Conservation (phyloP, 2,888 invertebrate species). For the Endotricha flammealis region DNA sequence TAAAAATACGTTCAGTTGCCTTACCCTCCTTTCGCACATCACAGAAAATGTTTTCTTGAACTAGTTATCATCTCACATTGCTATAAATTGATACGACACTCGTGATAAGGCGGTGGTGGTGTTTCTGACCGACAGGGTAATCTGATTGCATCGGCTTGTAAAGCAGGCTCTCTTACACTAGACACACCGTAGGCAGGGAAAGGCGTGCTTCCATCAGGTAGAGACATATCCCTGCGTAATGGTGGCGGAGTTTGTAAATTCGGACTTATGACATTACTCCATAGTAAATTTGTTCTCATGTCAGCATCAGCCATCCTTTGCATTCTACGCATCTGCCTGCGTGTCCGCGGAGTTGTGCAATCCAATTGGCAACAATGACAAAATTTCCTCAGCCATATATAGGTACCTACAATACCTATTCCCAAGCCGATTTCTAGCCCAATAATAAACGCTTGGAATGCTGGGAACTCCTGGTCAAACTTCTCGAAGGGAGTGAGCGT, state of each 20-base stretch:
- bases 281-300: conserved; percentile 58
- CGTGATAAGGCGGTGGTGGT: conserved; percentile 68
- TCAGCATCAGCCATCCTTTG: conserved; percentile 44
- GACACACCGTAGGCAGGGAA: conserved; percentile 44
- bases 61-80: conserved; percentile 5
- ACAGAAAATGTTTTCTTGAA: conserved; percentile 13
- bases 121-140: conserved; percentile 55
- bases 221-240: conserved; percentile 46
- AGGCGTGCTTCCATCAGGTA: conserved; percentile 47
- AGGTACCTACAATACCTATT: conserved; percentile 61
- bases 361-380: conserved; percentile 46
- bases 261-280: conserved; percentile 53
- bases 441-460: conserved; percentile 61
- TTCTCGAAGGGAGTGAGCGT: conserved; percentile 53
- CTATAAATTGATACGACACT: conserved; percentile 51
- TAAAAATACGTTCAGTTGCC: too few species aligned
- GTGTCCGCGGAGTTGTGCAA: conserved; percentile 36
- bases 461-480: conserved; percentile 62
- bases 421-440: conserved; percentile 64
- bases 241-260: conserved; percentile 64
- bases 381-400: conserved; percentile 58
- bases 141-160: conserved; percentile 50
- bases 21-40: too few species aligned
- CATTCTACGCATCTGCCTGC: conserved; percentile 39
- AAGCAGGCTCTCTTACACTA: conserved; percentile 33